A percentile compares a stretch with the other conserved stretches of the same genome.
Conservation (phyloP, 1,140 invertebrate species). For the Hylyphantes graminicola region DNA sequence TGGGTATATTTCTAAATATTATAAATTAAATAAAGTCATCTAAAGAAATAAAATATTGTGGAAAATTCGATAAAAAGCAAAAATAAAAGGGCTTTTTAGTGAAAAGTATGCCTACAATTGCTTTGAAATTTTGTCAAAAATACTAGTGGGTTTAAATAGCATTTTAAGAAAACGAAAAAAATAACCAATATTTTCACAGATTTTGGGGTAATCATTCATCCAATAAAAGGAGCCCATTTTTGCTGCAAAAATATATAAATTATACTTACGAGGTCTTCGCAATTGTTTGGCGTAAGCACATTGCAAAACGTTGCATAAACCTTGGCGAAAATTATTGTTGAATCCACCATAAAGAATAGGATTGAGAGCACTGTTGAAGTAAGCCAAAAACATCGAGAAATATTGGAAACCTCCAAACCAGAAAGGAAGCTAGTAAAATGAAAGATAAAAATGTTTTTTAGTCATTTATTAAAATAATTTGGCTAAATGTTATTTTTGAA, state of each 20-base stretch:
- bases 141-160: no score
- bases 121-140: no score
- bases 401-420: slow-evolving; percentile 70
- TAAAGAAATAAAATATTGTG: no score
- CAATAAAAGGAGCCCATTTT: neutral
- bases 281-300: slow-evolving; percentile 47
- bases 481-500: no score
- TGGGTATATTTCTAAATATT: no score
- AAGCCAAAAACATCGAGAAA: slow-evolving; percentile 69
- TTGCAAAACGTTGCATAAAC: slow-evolving; percentile 58
- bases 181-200: neutral
- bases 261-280: slow-evolving; percentile 59
- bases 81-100: no score
- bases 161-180: neutral
- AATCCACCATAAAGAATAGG: slow-evolving; percentile 71
- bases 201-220: no score
- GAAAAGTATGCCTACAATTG: no score
- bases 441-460: no score
- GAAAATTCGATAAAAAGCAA: no score
- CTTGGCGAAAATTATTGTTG: slow-evolving; percentile 67
- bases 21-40: no score
- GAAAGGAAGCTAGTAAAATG: slow-evolving; percentile 66
- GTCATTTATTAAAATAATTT: no score
- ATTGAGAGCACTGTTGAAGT: slow-evolving; percentile 71
- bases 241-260: neutral